These are phyloP conservation scores for Brachionus angularis DNA, from an alignment of 1,140 invertebrate species.

Conservation along the genomic window DNA sequence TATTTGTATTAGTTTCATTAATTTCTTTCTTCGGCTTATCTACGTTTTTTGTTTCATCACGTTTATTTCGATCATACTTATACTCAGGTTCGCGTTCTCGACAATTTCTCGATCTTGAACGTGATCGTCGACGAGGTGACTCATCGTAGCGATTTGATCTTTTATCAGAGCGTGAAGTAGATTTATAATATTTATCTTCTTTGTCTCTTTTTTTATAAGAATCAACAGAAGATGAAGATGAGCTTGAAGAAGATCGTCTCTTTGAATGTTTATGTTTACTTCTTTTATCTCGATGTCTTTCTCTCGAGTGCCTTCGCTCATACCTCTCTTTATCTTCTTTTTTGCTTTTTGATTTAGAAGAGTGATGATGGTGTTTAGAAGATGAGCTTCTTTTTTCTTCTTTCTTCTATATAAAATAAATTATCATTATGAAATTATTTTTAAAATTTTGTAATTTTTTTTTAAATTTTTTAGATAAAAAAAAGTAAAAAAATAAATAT, in stretches of 20 bases:
- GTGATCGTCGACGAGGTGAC: slow-evolving; percentile 3
- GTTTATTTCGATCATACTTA: too few relatives aligned
- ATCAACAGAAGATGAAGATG: too few relatives aligned
- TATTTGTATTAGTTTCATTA: background rate
- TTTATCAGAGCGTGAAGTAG: slow-evolving; percentile 1
- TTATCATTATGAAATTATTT: too few relatives aligned
- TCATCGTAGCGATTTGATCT: background rate
- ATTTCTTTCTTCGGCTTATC: background rate
- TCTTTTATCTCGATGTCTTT: background rate
- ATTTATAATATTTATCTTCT: too few relatives aligned
- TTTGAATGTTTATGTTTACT: background rate
- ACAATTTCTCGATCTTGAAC: background rate
- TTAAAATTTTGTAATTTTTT: too few relatives aligned
- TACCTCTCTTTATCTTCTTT: background rate
- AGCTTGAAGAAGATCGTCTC: background rate
- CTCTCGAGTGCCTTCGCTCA: background rate
- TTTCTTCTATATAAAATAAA: too few relatives aligned
- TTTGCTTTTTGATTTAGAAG: background rate
- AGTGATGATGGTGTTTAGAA: too few relatives aligned
- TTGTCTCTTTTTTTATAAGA: too few relatives aligned
- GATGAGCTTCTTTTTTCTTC: too few relatives aligned
- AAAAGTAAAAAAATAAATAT: too few relatives aligned
- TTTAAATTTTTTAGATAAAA: too few relatives aligned
- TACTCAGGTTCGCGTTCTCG: background rate
- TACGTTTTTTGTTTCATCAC: background rate